Base-by-base conservation (phyloP, 2,888 invertebrate genomes). In the Drosophila mayaguana region DNA sequence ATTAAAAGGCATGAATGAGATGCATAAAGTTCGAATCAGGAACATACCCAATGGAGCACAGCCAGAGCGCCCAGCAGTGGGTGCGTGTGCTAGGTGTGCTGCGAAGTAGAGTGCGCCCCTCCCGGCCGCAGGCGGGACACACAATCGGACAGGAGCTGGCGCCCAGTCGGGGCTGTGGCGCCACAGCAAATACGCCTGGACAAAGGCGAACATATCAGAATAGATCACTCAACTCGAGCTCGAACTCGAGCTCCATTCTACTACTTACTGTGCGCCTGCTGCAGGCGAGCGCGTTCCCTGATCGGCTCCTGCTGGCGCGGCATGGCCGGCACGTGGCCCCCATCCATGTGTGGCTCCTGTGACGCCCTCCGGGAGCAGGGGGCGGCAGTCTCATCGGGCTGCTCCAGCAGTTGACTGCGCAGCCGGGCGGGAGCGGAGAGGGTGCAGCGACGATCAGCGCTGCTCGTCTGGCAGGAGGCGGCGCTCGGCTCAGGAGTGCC, bases 41-140 rank as follows among this genome's bases (percentile, higher is more conserved):
- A 18, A 57, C 45, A n/a, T 51, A 80, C 80, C 80, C 80, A 32
- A 80, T 43, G 16, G 79, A 65, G 32, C 84, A 80, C 2, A 80
- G 65, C 63, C 75, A 83, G 12, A 78, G 45, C 14, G 81, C 75
- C 67, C 61, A 66, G 25, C 59, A 51, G 43, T 80, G 84, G 8
- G 75, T 66, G 46, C 75, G 54, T 2, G 62, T 12, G 20, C 69
- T 71, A 1, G 68, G 50, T 0, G 56, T 12, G 22, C 54, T 63
- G 9, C 60, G 18, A 9, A 68, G 40, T 0, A 32, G 43, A 0
- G 82, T 84, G n/a, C 55, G 46, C 36, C 68, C 84, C n/a, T 46
- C 50, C 11, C 56, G 50, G 11, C 80, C 84, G 16, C 80, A 80
- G 25, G 68, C 84, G 11, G 85, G 85, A 28, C 80, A 80, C 14